Percentiles rank a stretch among this genome's conserved stretches.
phyloP scores from a whole-genome alignment of 2,888 invertebrate genomes.

The Atherix ibis region DNA sequence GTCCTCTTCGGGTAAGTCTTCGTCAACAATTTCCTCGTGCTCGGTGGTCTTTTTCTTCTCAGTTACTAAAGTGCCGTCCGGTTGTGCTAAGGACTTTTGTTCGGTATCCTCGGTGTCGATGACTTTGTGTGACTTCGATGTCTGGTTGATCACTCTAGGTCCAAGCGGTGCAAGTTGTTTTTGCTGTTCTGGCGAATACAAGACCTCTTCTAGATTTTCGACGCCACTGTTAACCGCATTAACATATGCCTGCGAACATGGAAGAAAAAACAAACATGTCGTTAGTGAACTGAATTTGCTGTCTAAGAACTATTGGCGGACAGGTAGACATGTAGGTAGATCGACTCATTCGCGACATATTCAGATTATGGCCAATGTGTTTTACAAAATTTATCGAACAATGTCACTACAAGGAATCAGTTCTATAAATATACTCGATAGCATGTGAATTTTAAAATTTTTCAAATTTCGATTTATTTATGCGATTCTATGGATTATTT shows the following conservation, averaged over 20 bases:
- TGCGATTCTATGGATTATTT: too few relatives aligned
- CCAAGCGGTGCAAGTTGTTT: slow-evolving; percentile 48
- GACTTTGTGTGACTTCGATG: slow-evolving; percentile 59
- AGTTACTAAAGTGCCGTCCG: slow-evolving; percentile 73
- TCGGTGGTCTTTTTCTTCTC: slow-evolving; percentile 70
- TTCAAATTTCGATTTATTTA: too few relatives aligned
- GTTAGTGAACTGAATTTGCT: too few relatives aligned
- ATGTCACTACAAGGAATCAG: too few relatives aligned
- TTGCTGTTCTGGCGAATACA: slow-evolving; percentile 45
- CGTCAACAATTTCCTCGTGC: slow-evolving; percentile 70
- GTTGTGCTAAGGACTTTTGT: slow-evolving; percentile 57
- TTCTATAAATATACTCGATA: too few relatives aligned
- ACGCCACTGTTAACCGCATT: slow-evolving; percentile 48
- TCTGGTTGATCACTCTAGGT: slow-evolving; percentile 58
- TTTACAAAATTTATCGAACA: too few relatives aligned
- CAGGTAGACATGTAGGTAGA: too few relatives aligned
- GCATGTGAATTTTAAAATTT: too few relatives aligned
- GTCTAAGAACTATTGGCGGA: too few relatives aligned
- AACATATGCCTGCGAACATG: slow-evolving; percentile 48
- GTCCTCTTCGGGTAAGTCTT: slow-evolving; percentile 54
- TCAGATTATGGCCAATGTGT: too few relatives aligned
- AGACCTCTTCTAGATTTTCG: slow-evolving; percentile 54
- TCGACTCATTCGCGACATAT: too few relatives aligned
- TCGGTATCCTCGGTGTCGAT: slow-evolving; percentile 74
- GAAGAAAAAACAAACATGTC: slow-evolving; percentile 5